Percentiles rank a stretch among this genome's conserved stretches.
phyloP scores from a whole-genome alignment of 2,888 invertebrate genomes.

The Thelaira solivaga region DNA sequence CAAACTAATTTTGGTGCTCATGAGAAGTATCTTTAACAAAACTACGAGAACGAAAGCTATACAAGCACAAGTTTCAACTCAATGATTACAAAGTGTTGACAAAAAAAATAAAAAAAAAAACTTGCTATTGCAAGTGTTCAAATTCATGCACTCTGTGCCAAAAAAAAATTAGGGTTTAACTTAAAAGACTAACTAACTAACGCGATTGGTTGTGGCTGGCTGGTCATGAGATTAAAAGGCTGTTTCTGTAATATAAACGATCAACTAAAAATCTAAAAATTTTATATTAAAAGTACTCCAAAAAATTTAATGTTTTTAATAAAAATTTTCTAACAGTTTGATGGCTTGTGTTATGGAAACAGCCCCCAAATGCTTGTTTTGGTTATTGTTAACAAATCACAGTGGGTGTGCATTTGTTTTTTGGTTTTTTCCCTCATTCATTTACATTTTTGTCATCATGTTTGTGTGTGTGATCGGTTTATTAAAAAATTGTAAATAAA shows the following conservation, averaged over 20 bases:
- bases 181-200: background rate
- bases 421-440: background rate
- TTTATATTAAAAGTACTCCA: no score
- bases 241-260: no score
- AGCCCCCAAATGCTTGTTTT: no score
- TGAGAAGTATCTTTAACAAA: constrained; percentile 12
- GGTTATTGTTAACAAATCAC: constrained; percentile 49
- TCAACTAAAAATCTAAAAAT: no score
- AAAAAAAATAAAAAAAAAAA: constrained; percentile 43
- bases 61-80: constrained; percentile 34
- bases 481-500: background rate
- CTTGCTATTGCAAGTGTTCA: constrained; percentile 21
- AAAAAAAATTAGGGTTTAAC: background rate
- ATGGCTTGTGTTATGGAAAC: no score
- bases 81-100: constrained; percentile 37
- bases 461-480: constrained; percentile 21
- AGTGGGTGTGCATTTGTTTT: constrained; percentile 36
- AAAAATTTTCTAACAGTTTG: no score
- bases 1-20: background rate
- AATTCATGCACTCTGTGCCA: background rate
- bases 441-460: background rate
- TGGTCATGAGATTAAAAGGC: no score
- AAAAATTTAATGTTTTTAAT: no score
- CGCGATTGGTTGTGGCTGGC: no score
- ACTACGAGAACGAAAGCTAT: constrained; percentile 7